Base-by-base conservation (phyloP, 2,797 vertebrate species). In the Neosilurus mollespiculum region DNA sequence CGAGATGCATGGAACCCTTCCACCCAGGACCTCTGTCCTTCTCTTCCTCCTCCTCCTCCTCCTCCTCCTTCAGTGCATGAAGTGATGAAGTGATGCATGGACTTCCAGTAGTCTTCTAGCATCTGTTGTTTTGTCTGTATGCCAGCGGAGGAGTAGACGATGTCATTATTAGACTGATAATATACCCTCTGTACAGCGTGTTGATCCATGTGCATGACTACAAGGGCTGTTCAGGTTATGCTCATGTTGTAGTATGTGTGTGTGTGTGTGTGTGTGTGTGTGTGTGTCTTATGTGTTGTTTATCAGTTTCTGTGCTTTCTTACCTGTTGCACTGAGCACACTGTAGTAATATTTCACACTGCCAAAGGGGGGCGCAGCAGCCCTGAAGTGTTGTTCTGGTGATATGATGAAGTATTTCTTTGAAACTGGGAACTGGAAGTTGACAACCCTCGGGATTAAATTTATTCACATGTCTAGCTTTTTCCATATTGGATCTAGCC, bases 11-110 rank as follows among this genome's bases (percentile, higher is more conserved):
- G 88, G 85, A 86, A 81, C 34, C 82, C 66, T 80, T 71, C 43
- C 30, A 54, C 24, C 70, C 70, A 71, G 59, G 89, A 91, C 43
- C 62, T 1, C 22, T 20, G 3, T 81, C 86, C 88, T 84, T 86
- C 87, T 86, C 82, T 86, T 34, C 87, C 91, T 90, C 91, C 91
- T 82, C 84, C 88, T 84, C 87, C 86, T 87, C 83, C 87, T 26
- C 87, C 87, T 86, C 85, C 87, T 54, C 88, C 92, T 90, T 92
- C 91, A 92, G 91, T 94, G 95, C 94, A 95, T 96, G 95, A 94
- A 82, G 81, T 92, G 73, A 95, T 95, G 94, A 94, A 84, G 83
- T 92, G 78, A 85, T 86, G 95, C 95, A 95, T 96, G 95, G 94
- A 93, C 93, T 90, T 90, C 90, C 90, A 88, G 89, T 93, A 61